Conservation (phyloP, 2,888 invertebrate species). For the Agrochola circellaris region DNA sequence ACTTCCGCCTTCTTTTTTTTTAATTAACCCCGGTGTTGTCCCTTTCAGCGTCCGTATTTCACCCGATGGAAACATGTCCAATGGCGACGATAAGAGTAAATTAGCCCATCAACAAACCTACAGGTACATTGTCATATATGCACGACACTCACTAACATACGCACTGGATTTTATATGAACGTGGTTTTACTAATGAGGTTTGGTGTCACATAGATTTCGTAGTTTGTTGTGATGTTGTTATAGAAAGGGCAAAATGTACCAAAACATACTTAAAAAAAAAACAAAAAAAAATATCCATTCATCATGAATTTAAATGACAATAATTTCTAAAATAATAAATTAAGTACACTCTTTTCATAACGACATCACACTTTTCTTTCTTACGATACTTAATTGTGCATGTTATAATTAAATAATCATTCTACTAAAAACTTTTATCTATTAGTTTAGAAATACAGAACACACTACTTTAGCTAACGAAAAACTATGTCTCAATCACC, state of each 20-base stretch:
- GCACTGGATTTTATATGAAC: slow-evolving; percentile 56
- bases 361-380: slow-evolving; percentile 1
- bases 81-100: slow-evolving; percentile 93
- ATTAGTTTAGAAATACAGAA: slow-evolving; percentile 1
- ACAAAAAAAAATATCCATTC: too few species aligned
- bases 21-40: slow-evolving; percentile 89
- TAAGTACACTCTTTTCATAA: slow-evolving; percentile 9
- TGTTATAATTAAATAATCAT: slow-evolving; percentile 42
- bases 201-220: slow-evolving; percentile 64
- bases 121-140: slow-evolving; percentile 90
- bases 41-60: slow-evolving; percentile 92
- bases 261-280: too few species aligned
- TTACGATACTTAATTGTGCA: slow-evolving; percentile 42
- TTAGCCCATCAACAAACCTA: slow-evolving; percentile 94
- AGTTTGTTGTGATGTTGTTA: slow-evolving; percentile 6
- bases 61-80: slow-evolving; percentile 91
- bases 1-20: slow-evolving; percentile 73
- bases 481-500: neutral
- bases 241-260: neutral
- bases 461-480: neutral
- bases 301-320: too few species aligned
- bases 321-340: too few species aligned
- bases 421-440: neutral
- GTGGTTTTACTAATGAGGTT: slow-evolving; percentile 55
- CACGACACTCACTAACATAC: slow-evolving; percentile 70